Evolutionary conservation across 2,113 vertebrate genomes (phyloP), one percentile per base, ranked within the genome.

Genomic region (Jacana jacana): DNA sequence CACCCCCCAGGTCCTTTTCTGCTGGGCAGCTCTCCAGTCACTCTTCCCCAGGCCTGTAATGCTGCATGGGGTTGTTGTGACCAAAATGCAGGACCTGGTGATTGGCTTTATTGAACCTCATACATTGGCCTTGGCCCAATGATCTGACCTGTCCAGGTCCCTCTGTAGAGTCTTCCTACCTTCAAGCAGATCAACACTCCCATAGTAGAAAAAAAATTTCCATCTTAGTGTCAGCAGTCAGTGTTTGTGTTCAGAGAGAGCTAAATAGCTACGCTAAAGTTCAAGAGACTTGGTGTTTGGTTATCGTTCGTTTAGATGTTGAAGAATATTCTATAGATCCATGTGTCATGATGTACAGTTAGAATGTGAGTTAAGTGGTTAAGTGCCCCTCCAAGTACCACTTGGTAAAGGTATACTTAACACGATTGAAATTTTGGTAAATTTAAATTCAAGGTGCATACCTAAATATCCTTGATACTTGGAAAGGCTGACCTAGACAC

Each of bases 241-340:
- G 4, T 44, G 14, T 54, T 58, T n/a, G 25, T 2, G 0, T 64
- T 76, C 10, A 48, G 17, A 27, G 58, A 31, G 27, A 39, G 28
- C 35, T 71, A 46, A 55, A 65, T 8, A 60, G 7, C 35, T 71
- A 46, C 54, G 10, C 9, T 46, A 3, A 40, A 60, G 9, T 81
- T 68, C 10, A 57, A 9, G 52, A 49, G 27, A 46, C 19, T 85
- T 66, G 22, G 11, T 73, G 15, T 4, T 61, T 68, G 18, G 16
- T 61, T 55, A 18, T 80, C 1, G 0, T 10, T 75, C 5, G 3
- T 58, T 13, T 25, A 77, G 31, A 70, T 2, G 1, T 6, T 51
- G 39, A 79, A 69, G 27, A 66, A 77, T 15, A 7, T 20, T 51
- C 71, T 65, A 3, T 39, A 82, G 44, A 33, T 77, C 12, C 2